A percentile compares a stretch with the other conserved stretches of the same genome.
Evolutionary conservation across 2,113 vertebrate genomes (phyloP).

Genomic region (Eira barbara): DNA sequence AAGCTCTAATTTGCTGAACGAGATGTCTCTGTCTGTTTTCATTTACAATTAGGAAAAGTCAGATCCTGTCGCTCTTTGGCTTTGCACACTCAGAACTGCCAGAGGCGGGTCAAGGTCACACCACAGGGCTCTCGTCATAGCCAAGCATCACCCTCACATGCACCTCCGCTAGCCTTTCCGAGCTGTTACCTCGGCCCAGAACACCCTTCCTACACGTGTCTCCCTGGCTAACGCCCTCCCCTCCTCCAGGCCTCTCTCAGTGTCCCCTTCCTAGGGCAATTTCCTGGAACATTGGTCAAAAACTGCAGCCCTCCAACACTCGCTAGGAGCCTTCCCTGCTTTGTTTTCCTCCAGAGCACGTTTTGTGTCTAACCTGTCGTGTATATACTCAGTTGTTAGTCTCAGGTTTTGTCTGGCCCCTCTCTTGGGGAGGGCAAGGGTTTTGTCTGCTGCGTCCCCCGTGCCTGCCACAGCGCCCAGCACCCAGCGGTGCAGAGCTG

Average conservation of each 20-base stretch:
- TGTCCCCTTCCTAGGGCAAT: not conserved
- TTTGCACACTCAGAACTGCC: not conserved
- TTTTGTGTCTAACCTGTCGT: not conserved
- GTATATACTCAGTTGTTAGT: accelerated
- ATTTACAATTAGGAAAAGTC: not conserved
- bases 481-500: accelerated
- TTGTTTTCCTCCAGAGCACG: not conserved
- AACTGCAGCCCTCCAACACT: no score
- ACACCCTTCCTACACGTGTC: accelerated
- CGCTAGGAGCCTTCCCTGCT: not conserved
- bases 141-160: accelerated
- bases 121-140: accelerated
- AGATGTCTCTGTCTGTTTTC: not conserved
- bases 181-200: not conserved
- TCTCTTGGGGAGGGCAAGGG: not conserved
- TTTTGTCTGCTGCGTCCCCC: not conserved
- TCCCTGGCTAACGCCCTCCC: not conserved
- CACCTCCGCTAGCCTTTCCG: not conserved
- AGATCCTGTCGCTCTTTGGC: not conserved
- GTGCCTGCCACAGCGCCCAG: not conserved
- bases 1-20: not conserved
- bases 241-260: not conserved
- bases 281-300: not conserved
- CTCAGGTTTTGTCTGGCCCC: not conserved
- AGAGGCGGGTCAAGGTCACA: accelerated